Evolutionary conservation across 37 sponge, comb jelly and placozoan genomes (phyloP).

Genomic region (Ianthella basta): DNA sequence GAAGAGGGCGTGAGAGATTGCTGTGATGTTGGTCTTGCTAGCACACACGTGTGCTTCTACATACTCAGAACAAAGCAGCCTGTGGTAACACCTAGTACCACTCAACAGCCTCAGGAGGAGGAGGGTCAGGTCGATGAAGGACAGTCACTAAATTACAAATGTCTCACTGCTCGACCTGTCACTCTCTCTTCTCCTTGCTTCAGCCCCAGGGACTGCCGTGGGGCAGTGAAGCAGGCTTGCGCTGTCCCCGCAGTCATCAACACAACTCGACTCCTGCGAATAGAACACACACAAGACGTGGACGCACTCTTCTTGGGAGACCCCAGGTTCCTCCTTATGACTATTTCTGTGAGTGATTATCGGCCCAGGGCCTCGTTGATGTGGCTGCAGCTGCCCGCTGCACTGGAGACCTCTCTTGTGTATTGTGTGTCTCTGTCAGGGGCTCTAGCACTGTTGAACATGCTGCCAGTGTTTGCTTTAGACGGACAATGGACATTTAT

Average conservation of each 20-base stretch:
- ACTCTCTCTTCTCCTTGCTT: slow-evolving; percentile 41
- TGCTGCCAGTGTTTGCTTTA: slow-evolving; percentile 86
- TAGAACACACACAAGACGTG: slow-evolving; percentile 64
- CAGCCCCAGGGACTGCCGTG: slow-evolving; percentile 69
- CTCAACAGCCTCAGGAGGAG: not conserved
- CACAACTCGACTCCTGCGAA: slow-evolving; percentile 55
- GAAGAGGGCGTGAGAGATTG: slow-evolving; percentile 68
- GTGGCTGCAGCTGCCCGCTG: slow-evolving; percentile 72
- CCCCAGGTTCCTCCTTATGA: slow-evolving; percentile 57
- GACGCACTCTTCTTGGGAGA: slow-evolving; percentile 86
- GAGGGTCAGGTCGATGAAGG: not conserved
- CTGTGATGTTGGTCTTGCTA: slow-evolving; percentile 44
- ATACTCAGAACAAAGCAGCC: not conserved
- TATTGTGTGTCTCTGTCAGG: slow-evolving; percentile 89
- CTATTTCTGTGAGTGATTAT: slow-evolving; percentile 59
- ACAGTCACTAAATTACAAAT: slow-evolving; percentile 13
- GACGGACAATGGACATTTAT: slow-evolving; percentile 91
- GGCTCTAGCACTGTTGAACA: slow-evolving; percentile 91
- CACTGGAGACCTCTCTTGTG: slow-evolving; percentile 72
- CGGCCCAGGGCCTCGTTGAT: slow-evolving; percentile 39
- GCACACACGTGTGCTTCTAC: slow-evolving; percentile 51
- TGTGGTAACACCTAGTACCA: not conserved
- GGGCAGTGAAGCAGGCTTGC: slow-evolving; percentile 46
- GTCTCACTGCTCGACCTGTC: slow-evolving; percentile 74
- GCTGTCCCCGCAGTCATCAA: slow-evolving; percentile 63